phyloP scores from a whole-genome alignment of 2,888 invertebrate species.

The Lasioglossum malachurum region DNA sequence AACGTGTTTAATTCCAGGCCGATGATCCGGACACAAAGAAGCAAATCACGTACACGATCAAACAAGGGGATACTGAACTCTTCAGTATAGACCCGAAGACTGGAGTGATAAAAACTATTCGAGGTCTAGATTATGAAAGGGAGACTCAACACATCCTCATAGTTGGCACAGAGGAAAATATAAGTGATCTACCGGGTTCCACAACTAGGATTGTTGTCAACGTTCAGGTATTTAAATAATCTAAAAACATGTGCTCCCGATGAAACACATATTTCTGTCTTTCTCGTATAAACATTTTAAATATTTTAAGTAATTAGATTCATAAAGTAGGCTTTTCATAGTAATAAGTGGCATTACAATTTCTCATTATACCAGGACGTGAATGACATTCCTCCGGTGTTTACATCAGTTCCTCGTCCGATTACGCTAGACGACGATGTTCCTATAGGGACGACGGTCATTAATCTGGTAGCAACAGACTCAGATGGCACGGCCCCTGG shows the following conservation, averaged over 20 bases:
- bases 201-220: slow-evolving; percentile 91
- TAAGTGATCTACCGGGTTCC: slow-evolving; percentile 88
- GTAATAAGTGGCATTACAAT: background rate
- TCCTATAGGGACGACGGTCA: slow-evolving; percentile 92
- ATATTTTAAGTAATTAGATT: too few species aligned
- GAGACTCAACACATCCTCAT: slow-evolving; percentile 90
- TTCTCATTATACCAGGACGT: slow-evolving; percentile 87
- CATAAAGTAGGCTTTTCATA: background rate
- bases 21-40: slow-evolving; percentile 93
- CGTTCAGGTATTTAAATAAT: slow-evolving; percentile 86
- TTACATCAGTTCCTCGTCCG: slow-evolving; percentile 93
- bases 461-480: slow-evolving; percentile 92
- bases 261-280: too few species aligned
- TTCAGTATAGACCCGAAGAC: slow-evolving; percentile 93
- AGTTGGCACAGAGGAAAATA: slow-evolving; percentile 94
- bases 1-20: slow-evolving; percentile 86
- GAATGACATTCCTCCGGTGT: slow-evolving; percentile 95
- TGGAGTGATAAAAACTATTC: slow-evolving; percentile 91
- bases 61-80: slow-evolving; percentile 92
- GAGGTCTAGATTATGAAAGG: slow-evolving; percentile 92
- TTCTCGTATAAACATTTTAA: too few species aligned
- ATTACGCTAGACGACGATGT: slow-evolving; percentile 94
- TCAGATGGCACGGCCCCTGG: slow-evolving; percentile 94
- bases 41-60: slow-evolving; percentile 93
- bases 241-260: background rate